Base-by-base conservation (phyloP, 1,140 invertebrate genomes). In the Lysiphlebus fabarum region DNA sequence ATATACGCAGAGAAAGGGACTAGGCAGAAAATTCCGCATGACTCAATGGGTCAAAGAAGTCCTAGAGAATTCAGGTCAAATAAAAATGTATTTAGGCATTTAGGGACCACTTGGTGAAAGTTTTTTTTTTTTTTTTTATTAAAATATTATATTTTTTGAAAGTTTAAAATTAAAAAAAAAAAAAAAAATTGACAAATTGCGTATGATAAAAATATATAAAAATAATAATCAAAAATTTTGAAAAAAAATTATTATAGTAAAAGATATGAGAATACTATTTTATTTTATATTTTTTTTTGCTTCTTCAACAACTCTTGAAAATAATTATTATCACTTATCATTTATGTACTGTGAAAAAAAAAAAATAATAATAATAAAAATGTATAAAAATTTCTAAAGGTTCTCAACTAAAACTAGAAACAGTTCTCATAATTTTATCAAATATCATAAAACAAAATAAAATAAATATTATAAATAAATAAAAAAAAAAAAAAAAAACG, bases 91-190 rank as follows among this genome's bases (percentile, higher is more conserved):
- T 60, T 51, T 56, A 65, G 65, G 47, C 53, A 64, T 60, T 51
- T 56, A 65, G 65, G 63, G 62, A 64, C 62, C 59, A 47, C 42
- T 53, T 14, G 56, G 65, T 63, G 67, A 68, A 68, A 70, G 65
- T 68, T 70, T 51, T 51, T 70, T 65, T 26, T 26, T 26, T 26
- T 26, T 26, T 26, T 26, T 26, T 26, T 26, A 26, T 26, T 26
- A 26, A 26, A 26, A 26, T 26, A 26, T 26, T 26, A 26, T 26
- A n/a, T 26, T 26, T 26, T 26, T 26, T 26, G 17, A 26, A 26
- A 26, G 17, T 26, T 26, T 26, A 26, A 26, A 26, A 26, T n/a
- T n/a, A n/a, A n/a, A n/a, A n/a, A n/a, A n/a, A n/a, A n/a, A n/a
- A n/a, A n/a, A n/a, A n/a, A n/a, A 44, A 36, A 56, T 56, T 44